phyloP scores from a whole-genome alignment of 2,113 vertebrate species.

The Channa maculata region DNA sequence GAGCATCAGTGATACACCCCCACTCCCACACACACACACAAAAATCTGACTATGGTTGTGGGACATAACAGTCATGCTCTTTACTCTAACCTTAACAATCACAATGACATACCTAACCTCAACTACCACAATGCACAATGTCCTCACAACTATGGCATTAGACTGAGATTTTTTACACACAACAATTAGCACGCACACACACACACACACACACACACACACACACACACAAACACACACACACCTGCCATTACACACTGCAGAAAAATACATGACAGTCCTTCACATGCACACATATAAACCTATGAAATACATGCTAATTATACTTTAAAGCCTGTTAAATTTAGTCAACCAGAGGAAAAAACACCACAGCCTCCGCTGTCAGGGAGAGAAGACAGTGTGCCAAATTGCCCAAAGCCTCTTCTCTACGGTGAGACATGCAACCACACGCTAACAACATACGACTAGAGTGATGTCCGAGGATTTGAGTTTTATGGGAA shows the following conservation, averaged over 20 bases:
- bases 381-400: background rate
- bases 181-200: no score
- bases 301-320: background rate
- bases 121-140: no score
- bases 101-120: no score
- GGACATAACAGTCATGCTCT: no score
- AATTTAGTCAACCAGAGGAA: slow-evolving; percentile 9
- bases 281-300: background rate
- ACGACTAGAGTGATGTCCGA: background rate
- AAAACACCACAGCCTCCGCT: background rate
- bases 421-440: background rate
- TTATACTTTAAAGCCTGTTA: background rate
- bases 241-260: slow-evolving; percentile 54
- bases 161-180: no score
- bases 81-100: no score
- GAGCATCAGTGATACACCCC: no score
- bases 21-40: no score
- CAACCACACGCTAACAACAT: background rate
- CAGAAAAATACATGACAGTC: slow-evolving; percentile 65
- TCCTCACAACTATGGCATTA: no score
- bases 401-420: background rate
- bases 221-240: no score
- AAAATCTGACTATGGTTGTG: no score
- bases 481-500: background rate
- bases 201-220: background rate